These are phyloP conservation scores for Podocnemis expansa DNA, from an alignment of 2,113 vertebrate genomes.

Conservation along the genomic window DNA sequence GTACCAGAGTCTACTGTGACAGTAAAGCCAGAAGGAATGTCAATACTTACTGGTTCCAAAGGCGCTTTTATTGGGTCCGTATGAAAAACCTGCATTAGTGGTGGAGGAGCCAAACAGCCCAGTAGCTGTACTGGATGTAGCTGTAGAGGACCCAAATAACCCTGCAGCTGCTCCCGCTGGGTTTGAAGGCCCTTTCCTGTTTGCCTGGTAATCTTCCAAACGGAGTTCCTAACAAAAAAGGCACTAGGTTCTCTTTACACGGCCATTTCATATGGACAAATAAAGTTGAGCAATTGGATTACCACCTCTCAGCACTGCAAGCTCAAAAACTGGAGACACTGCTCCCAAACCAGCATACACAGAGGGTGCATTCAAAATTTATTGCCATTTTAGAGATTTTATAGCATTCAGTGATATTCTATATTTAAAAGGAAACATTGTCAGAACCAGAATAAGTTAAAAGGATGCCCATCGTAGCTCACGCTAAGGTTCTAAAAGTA, in stretches of 20 bases:
- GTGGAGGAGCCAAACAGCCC: slow-evolving; percentile 91
- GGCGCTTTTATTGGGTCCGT: slow-evolving; percentile 88
- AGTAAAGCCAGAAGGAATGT: background rate
- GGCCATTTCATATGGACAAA: background rate
- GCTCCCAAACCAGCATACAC: background rate
- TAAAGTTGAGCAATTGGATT: rapidly evolving
- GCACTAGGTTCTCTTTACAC: background rate
- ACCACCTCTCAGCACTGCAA: background rate
- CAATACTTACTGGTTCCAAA: slow-evolving; percentile 88
- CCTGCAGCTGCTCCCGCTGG: slow-evolving; percentile 83
- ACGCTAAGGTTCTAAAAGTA: rapidly evolving
- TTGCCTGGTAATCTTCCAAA: slow-evolving; percentile 95
- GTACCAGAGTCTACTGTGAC: rapidly evolving
- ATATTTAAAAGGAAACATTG: rapidly evolving
- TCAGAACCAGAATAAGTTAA: background rate
- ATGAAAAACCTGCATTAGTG: slow-evolving; percentile 88
- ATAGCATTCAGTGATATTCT: background rate
- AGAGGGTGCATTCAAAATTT: background rate
- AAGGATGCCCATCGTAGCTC: no score
- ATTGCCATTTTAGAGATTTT: background rate
- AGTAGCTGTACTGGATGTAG: slow-evolving; percentile 85
- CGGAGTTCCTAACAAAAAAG: slow-evolving; percentile 82
- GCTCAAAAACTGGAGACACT: background rate
- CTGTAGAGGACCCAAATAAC: slow-evolving; percentile 85
- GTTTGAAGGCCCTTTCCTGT: slow-evolving; percentile 91